Evolutionary conservation across 2,113 vertebrate genomes (phyloP), one percentile per base, ranked within the genome.

Genomic region (Etia nguti): DNA sequence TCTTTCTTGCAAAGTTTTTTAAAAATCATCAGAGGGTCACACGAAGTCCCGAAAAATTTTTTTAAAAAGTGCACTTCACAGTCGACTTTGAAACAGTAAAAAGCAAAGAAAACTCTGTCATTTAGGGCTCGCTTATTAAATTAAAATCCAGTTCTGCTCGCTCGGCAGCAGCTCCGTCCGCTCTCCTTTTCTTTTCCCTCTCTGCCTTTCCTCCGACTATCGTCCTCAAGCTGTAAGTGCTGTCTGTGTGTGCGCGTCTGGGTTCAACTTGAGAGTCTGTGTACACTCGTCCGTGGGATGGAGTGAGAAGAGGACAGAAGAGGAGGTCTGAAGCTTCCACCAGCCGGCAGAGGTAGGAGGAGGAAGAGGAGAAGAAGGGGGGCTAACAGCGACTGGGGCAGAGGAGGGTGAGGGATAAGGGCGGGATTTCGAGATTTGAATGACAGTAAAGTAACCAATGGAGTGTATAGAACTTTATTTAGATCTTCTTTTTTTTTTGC

Each of bases 391-490:
- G 57, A 50, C 70, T 34, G 90, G 87, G 90, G 87, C 56, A 50
- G 89, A 83, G 82, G 86, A 83, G 77, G 68, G 54, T 65, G 86
- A 62, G 90, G 68, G 24, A 77, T 77, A 70, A 57, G 62, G 93
- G 91, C 88, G 92, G 94, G 90, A 77, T 92, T 91, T 91, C 56
- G 73, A 75, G 56, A 79, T 83, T 68, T 89, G 85, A 94, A 55
- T 93, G 95, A 88, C 95, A 93, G 38, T 55, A 79, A 22, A 46
- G 83, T 50, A 89, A 83, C 95, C 95, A 96, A 96, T 95, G 31
- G 62, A 65, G 56, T 62, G 22, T 83, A 50, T 10, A 16, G 43
- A 83, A 70, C 80, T 90, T 84, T 46, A 79, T 81, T 87, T 31
- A 16, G 16, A 18, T 34, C n/a, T 81, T 38, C 18, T 36, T 6